Percentiles rank a stretch among this genome's conserved stretches.
Evolutionary conservation across 2,113 vertebrate genomes (phyloP).

Genomic region (Grus americana): DNA sequence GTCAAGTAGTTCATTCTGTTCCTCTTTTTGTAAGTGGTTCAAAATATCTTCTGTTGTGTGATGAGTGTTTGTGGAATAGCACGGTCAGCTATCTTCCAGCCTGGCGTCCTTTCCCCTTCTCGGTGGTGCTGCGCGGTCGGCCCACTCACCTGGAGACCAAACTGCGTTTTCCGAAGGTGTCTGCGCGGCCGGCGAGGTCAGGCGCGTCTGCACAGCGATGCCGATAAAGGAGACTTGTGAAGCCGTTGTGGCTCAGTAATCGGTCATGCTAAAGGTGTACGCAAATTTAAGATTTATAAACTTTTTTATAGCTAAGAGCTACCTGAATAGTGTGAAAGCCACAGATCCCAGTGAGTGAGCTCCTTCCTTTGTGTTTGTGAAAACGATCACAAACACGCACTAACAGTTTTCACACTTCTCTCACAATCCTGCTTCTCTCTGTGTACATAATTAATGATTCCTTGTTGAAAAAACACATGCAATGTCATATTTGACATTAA

Average conservation of each 20-base stretch:
- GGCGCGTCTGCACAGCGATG: rapidly evolving
- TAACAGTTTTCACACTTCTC: not conserved
- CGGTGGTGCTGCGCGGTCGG: not conserved
- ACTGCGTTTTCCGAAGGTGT: rapidly evolving
- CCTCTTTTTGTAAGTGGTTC: not conserved
- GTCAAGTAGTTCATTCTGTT: not conserved
- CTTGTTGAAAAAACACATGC: not conserved
- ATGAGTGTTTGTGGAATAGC: rapidly evolving
- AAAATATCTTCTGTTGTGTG: rapidly evolving
- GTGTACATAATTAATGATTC: rapidly evolving
- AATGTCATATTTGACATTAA: rapidly evolving
- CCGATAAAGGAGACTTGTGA: rapidly evolving
- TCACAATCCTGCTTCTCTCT: not conserved
- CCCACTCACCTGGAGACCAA: not conserved
- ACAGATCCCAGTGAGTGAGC: rapidly evolving
- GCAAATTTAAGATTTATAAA: not conserved
- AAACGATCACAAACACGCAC: rapidly evolving
- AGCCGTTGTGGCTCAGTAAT: not conserved
- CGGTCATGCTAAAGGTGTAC: rapidly evolving
- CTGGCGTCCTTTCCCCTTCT: rapidly evolving
- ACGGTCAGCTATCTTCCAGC: rapidly evolving
- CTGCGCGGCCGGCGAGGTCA: not conserved
- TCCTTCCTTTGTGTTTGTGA: not conserved
- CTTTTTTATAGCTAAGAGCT: not conserved
- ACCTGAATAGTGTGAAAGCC: not conserved